phyloP scores from a whole-genome alignment of 2,113 vertebrate genomes.

The Elephas maximus region DNA sequence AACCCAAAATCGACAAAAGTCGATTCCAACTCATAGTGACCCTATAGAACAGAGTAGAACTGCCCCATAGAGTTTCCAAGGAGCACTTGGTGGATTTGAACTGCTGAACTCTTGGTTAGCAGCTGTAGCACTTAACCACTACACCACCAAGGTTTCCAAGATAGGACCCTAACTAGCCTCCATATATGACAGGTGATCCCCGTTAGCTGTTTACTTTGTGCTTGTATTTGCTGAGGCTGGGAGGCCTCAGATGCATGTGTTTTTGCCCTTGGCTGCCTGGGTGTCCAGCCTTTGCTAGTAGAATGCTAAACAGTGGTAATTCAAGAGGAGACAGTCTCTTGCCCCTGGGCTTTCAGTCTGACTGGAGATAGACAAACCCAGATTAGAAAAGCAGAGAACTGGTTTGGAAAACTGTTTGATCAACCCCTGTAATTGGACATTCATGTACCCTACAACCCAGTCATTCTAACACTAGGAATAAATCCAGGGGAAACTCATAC shows the following conservation, averaged over 20 bases:
- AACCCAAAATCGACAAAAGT: no score
- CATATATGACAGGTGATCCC: neutral
- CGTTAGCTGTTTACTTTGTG: conserved; percentile 22
- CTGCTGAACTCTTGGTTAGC: no score
- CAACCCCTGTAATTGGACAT: conserved; percentile 54
- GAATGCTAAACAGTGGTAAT: conserved; percentile 20
- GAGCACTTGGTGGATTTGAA: no score
- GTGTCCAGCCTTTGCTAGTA: neutral
- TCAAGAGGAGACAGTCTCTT: neutral
- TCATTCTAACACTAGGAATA: conserved; percentile 7
- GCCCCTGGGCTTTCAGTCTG: neutral
- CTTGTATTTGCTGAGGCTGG: conserved; percentile 46
- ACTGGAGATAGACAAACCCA: neutral
- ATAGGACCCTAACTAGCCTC: neutral
- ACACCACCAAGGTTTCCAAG: no score
- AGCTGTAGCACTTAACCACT: no score
- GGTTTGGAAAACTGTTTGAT: conserved; percentile 58
- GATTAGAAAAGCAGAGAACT: conserved; percentile 56
- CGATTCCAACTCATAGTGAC: no score
- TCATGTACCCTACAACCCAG: neutral
- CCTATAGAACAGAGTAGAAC: no score
- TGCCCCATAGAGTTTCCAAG: no score
- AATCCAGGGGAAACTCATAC: conserved; percentile 53
- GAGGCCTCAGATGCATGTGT: neutral
- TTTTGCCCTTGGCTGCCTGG: conserved; percentile 13